These are phyloP conservation scores for Crenuchus spilurus DNA, from an alignment of 2,797 vertebrate species.

Conservation along the genomic window DNA sequence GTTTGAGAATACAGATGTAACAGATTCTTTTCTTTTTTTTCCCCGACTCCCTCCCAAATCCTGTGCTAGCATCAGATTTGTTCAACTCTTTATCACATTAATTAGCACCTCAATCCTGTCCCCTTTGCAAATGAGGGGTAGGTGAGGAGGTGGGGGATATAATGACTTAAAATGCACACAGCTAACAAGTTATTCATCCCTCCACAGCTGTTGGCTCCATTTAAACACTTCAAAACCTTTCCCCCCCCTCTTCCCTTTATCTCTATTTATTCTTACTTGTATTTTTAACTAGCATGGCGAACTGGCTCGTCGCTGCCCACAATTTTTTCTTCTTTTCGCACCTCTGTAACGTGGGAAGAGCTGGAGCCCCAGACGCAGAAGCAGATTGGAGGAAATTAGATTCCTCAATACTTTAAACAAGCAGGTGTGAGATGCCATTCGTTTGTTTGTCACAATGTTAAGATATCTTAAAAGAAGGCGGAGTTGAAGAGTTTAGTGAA, in stretches of 20 bases:
- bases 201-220: slow-evolving; percentile 78
- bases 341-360: slow-evolving; percentile 17
- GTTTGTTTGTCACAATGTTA: slow-evolving; percentile 39
- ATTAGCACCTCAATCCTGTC: slow-evolving; percentile 84
- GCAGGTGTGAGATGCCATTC: slow-evolving; percentile 43
- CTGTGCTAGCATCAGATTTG: slow-evolving; percentile 76
- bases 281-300: slow-evolving; percentile 39
- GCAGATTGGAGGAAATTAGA: slow-evolving; percentile 42
- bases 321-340: slow-evolving; percentile 4
- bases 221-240: slow-evolving; percentile 69
- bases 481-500: neutral
- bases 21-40: slow-evolving; percentile 57
- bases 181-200: slow-evolving; percentile 82
- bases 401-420: slow-evolving; percentile 52
- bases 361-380: slow-evolving; percentile 19
- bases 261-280: slow-evolving; percentile 37
- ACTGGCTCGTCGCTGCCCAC: slow-evolving; percentile 23
- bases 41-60: slow-evolving; percentile 52
- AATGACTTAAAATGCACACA: slow-evolving; percentile 82
- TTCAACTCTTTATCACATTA: slow-evolving; percentile 84
- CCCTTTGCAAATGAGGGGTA: slow-evolving; percentile 81
- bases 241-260: slow-evolving; percentile 44
- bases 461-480: slow-evolving; percentile 14
- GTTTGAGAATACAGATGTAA: slow-evolving; percentile 81
- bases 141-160: slow-evolving; percentile 77